These are phyloP conservation scores for Bicyclus anynana DNA, from an alignment of 1,140 invertebrate genomes.

Conservation along the genomic window DNA sequence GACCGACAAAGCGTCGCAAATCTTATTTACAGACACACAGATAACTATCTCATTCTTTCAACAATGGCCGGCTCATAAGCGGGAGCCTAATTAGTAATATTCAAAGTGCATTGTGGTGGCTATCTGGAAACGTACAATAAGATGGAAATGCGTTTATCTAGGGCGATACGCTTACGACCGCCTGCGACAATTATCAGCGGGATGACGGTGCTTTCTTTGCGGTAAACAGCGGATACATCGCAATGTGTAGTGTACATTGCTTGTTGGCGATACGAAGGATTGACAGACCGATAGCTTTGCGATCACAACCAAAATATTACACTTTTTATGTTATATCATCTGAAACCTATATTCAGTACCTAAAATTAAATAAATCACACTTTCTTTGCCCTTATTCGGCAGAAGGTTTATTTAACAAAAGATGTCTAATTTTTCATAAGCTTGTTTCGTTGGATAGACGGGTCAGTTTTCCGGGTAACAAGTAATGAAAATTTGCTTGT, in stretches of 20 bases:
- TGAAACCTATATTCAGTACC: too few relatives aligned
- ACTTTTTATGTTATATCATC: too few relatives aligned
- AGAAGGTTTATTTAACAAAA: too few relatives aligned
- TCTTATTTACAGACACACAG: slow-evolving; percentile 70
- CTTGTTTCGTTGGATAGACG: too few relatives aligned
- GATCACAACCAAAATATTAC: too few relatives aligned
- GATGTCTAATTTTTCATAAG: too few relatives aligned
- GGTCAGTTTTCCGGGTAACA: too few relatives aligned
- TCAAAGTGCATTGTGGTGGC: slow-evolving; percentile 66
- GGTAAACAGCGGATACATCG: slow-evolving; percentile 1
- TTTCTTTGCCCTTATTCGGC: too few relatives aligned
- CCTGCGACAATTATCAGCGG: slow-evolving; percentile 68
- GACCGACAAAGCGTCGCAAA: slow-evolving; percentile 73
- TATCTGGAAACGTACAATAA: slow-evolving; percentile 68
- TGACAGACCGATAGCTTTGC: too few relatives aligned
- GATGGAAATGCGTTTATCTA: slow-evolving; percentile 69
- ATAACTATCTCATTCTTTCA: slow-evolving; percentile 74
- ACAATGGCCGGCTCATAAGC: slow-evolving; percentile 72
- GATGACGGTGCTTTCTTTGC: slow-evolving; percentile 40
- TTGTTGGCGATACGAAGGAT: background rate
- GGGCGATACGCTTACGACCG: slow-evolving; percentile 63
- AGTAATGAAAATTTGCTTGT: too few relatives aligned
- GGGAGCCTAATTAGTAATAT: slow-evolving; percentile 75
- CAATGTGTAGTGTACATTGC: slow-evolving; percentile 12
- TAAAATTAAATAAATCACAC: too few relatives aligned